phyloP scores from a whole-genome alignment of 2,113 vertebrate genomes.

The Theristicus caerulescens region DNA sequence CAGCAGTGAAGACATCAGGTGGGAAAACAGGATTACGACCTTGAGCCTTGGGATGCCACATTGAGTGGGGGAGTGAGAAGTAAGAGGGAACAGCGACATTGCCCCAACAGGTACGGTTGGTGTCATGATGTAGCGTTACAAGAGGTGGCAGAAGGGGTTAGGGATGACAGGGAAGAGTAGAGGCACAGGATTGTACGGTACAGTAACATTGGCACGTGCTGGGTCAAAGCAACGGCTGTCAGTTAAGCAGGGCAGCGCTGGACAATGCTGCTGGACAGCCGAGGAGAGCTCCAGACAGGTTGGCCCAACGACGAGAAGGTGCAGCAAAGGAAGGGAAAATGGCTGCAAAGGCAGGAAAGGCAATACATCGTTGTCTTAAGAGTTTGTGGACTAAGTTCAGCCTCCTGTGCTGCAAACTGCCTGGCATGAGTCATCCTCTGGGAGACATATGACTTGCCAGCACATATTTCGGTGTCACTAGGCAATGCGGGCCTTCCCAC shows the following conservation, averaged over 20 bases:
- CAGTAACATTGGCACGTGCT: neutral
- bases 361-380: neutral
- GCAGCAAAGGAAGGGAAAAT: neutral
- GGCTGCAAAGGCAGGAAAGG: neutral
- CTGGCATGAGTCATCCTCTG: neutral
- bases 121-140: neutral
- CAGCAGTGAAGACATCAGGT: neutral
- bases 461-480: neutral
- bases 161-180: neutral
- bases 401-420: neutral
- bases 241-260: neutral
- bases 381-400: neutral
- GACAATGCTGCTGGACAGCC: neutral
- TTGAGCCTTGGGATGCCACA: neutral
- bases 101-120: neutral
- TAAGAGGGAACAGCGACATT: neutral
- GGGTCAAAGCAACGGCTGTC: neutral
- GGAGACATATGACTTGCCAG: neutral
- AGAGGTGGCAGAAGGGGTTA: neutral
- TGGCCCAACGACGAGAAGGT: neutral
- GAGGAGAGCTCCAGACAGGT: neutral
- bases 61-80: neutral
- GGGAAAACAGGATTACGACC: neutral
- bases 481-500: neutral
- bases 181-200: neutral